A percentile compares a stretch with the other conserved stretches of the same genome.
Evolutionary conservation across 2,113 vertebrate species (phyloP).

Genomic region (Catharus fuscescens): DNA sequence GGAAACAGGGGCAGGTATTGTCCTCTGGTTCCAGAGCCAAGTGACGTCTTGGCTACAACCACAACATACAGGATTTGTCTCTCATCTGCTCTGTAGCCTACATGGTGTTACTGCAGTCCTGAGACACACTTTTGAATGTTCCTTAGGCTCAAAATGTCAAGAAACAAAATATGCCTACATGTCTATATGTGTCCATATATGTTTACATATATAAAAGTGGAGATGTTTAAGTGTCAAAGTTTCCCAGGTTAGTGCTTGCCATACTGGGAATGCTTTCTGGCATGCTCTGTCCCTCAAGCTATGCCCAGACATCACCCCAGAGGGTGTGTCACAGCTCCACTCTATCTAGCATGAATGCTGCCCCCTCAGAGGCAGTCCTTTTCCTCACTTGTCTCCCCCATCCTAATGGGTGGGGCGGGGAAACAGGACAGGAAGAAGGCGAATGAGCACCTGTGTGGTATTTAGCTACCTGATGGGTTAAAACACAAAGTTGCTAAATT

Average conservation of each 20-base stretch:
- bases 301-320: not conserved
- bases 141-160: not conserved
- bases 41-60: not conserved
- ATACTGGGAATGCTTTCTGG: not conserved
- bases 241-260: not conserved
- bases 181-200: not conserved
- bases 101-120: not conserved
- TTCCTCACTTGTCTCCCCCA: not conserved
- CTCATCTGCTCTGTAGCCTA: not conserved
- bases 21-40: not conserved
- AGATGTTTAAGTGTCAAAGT: not conserved
- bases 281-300: not conserved
- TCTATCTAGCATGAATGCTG: not conserved
- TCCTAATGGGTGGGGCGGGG: rapidly evolving
- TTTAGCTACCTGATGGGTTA: not conserved
- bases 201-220: too few relatives aligned
- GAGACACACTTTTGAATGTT: not conserved
- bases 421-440: not conserved
- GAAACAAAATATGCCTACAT: not conserved
- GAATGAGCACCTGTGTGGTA: not conserved
- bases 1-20: not conserved
- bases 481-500: not conserved
- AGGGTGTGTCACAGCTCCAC: not conserved
- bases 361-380: not conserved
- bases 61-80: not conserved